Conservation (phyloP, 2,113 vertebrate species). For the Gnathonemus echidnorhynchus region DNA sequence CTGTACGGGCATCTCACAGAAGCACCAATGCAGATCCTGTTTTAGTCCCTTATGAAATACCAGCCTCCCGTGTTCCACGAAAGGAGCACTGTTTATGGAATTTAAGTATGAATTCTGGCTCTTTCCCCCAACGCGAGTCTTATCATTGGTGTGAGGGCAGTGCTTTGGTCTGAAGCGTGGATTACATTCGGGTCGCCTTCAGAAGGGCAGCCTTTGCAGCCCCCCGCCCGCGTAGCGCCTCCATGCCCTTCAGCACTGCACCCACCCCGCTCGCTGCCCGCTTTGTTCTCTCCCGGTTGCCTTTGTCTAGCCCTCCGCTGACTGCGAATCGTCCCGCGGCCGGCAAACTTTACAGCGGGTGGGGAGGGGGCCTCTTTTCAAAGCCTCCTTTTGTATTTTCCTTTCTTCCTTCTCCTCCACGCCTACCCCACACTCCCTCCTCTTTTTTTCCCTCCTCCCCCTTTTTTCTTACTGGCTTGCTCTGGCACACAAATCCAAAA, state of each 20-base stretch:
- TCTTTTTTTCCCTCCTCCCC: conserved; percentile 24
- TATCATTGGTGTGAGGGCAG: background rate
- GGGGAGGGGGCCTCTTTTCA: conserved; percentile 39
- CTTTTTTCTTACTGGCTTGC: conserved; percentile 37
- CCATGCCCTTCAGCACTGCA: background rate
- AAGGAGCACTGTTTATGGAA: background rate
- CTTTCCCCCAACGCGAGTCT: background rate
- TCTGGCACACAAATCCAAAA: conserved; percentile 52
- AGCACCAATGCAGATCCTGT: background rate
- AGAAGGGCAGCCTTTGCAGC: background rate
- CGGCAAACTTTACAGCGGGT: conserved; percentile 41
- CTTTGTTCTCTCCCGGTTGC: conserved; percentile 27
- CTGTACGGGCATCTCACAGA: background rate
- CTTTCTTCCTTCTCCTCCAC: conserved; percentile 51
- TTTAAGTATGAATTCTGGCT: background rate
- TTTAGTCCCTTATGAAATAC: background rate
- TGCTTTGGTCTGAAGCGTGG: background rate
- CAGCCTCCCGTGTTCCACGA: background rate
- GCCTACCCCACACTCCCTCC: conserved; percentile 33
- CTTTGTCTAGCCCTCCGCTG: conserved; percentile 42
- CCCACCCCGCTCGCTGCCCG: background rate
- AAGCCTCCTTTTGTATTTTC: conserved; percentile 50
- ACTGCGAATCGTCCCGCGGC: conserved; percentile 39
- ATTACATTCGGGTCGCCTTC: background rate
- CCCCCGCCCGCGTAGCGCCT: background rate